phyloP scores from a whole-genome alignment of 2,888 invertebrate genomes.

The Mimas tiliae region DNA sequence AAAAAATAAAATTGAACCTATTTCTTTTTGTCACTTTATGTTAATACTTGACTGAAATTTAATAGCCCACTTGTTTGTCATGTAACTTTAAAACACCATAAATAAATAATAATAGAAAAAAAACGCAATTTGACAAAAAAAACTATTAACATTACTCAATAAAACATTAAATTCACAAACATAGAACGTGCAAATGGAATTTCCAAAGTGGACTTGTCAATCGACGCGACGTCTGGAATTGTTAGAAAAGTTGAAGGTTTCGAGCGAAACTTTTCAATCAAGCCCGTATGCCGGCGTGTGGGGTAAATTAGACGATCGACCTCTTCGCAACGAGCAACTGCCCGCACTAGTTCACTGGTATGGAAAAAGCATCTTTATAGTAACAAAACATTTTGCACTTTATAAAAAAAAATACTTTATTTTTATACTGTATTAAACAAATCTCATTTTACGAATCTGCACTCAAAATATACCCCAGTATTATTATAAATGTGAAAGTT shows the following conservation, averaged over 20 bases:
- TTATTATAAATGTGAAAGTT: too few species aligned
- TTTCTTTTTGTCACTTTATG: too few species aligned
- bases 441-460: too few species aligned
- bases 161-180: slow-evolving; percentile 4
- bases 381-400: neutral
- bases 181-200: slow-evolving; percentile 17
- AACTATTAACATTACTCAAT: neutral
- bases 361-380: slow-evolving; percentile 32
- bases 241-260: slow-evolving; percentile 27
- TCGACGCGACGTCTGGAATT: slow-evolving; percentile 2
- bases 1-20: too few species aligned
- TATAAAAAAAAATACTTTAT: too few species aligned
- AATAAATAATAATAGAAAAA: neutral
- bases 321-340: slow-evolving; percentile 46
- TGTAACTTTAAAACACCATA: too few species aligned
- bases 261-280: slow-evolving; percentile 72
- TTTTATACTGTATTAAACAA: too few species aligned
- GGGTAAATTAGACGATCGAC: slow-evolving; percentile 50
- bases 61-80: too few species aligned
- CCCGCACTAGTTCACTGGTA: slow-evolving; percentile 34
- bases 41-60: too few species aligned
- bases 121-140: neutral
- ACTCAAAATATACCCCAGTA: too few species aligned
- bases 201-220: slow-evolving; percentile 16
- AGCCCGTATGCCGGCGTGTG: slow-evolving; percentile 62